Evolutionary conservation across 1,140 invertebrate genomes (phyloP), one percentile per base, ranked within the genome.

Genomic region (Dysdera silvatica): DNA sequence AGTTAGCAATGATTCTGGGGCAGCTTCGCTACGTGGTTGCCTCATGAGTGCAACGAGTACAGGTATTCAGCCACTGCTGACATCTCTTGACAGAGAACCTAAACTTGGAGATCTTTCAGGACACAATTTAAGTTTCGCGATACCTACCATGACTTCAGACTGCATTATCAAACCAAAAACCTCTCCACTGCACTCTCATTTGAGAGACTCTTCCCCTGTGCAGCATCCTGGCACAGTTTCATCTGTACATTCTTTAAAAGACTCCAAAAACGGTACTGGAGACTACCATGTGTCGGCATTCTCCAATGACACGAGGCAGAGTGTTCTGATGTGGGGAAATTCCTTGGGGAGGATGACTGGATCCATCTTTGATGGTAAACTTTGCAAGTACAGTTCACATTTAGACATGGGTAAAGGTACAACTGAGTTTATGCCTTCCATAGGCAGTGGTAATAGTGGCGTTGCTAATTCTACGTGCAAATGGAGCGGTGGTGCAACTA

Each of bases 321-420:
- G 73, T 23, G 74, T 75, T 14, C 72, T 75, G 29, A 75, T 75
- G 74, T 75, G 74, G 74, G 73, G 73, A 2, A 68, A 69, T 51
- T 59, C 63, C 7, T 47, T 49, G 24, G 20, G 56, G 16, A 52
- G 57, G 29, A 65, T 43, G 54, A 58, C 62, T 12, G 41, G 52
- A 14, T 56, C 53, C 14, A 56, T 63, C 48, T 63, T 63, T 57
- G 61, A 63, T 24, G 20, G 47, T n/a, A 65, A 65, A 55, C 48
- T 55, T 31, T 53, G 47, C 31, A 64, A 58, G 20, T 64, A 57
- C 20, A 41, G 53, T 14, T 23, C 32, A 20, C 48, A 58, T 32
- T 26, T 65, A 29, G 55, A 53, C 18, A 10, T 40, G 26, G 35
- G 28, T 33, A 49, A 32, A 10, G 56, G 47, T 47, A 48, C 60